These are phyloP conservation scores for Timema podura DNA, from an alignment of 2,888 invertebrate species.

Conservation along the genomic window DNA sequence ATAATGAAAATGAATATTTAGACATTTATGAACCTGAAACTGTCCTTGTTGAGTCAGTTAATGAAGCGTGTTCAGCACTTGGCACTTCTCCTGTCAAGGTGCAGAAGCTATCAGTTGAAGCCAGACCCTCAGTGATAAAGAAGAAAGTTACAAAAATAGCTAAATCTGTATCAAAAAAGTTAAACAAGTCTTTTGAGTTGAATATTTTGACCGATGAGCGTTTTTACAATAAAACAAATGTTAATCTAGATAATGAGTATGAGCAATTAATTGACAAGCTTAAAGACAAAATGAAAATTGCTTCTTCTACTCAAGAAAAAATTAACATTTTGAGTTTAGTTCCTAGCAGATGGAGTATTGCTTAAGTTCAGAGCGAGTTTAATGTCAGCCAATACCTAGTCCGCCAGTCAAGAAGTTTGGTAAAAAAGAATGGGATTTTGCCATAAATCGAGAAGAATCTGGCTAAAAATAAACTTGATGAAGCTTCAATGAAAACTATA, in stretches of 20 bases:
- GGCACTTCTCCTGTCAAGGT: slow-evolving; percentile 6
- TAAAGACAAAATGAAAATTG: slow-evolving; percentile 1
- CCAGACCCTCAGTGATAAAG: neutral
- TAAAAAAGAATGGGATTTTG: slow-evolving; percentile 8
- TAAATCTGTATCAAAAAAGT: neutral
- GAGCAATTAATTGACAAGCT: neutral
- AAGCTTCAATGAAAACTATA: slow-evolving; percentile 4
- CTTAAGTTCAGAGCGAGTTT: slow-evolving; percentile 11
- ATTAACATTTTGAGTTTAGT: slow-evolving; percentile 7
- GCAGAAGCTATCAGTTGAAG: too few species aligned
- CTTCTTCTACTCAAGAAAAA: slow-evolving; percentile 11
- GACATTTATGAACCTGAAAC: slow-evolving; percentile 9
- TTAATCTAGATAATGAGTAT: slow-evolving; percentile 6
- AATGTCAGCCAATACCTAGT: slow-evolving; percentile 9
- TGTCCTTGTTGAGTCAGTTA: slow-evolving; percentile 4
- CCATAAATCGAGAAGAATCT: neutral
- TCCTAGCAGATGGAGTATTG: slow-evolving; percentile 9
- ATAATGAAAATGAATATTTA: slow-evolving; percentile 4
- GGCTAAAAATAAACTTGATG: slow-evolving; percentile 5
- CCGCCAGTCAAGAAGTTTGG: neutral
- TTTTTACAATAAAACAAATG: neutral
- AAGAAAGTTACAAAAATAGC: slow-evolving; percentile 6
- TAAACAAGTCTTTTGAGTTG: neutral
- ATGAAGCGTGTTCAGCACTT: slow-evolving; percentile 5
- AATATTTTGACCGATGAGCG: neutral